phyloP scores from a whole-genome alignment of 2,888 invertebrate species.

The Lasioglossum marginatum region DNA sequence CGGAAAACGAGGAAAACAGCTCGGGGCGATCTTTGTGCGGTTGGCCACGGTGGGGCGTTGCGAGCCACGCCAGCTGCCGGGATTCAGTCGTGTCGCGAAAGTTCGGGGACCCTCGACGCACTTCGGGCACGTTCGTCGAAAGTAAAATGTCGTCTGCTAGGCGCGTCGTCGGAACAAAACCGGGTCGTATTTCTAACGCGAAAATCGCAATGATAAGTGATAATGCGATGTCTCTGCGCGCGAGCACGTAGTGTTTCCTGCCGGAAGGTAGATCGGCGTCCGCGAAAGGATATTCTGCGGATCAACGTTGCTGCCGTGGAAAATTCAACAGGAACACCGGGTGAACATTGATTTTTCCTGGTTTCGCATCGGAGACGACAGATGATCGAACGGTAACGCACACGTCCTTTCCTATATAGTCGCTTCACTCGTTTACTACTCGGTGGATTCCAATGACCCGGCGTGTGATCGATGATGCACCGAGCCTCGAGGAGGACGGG shows the following conservation, averaged over 20 bases:
- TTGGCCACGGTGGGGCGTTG: conserved; percentile 12
- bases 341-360: conserved; percentile 81
- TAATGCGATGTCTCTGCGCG: conserved; percentile 62
- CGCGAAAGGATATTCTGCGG: conserved; percentile 29
- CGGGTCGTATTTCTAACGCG: conserved; percentile 79
- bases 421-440: background rate
- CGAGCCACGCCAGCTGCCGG: conserved; percentile 19
- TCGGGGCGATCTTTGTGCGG: background rate
- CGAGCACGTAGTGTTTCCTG: conserved; percentile 46
- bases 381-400: conserved; percentile 73
- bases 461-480: background rate
- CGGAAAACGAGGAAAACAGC: background rate
- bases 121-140: conserved; percentile 68
- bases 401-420: conserved; percentile 66
- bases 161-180: conserved; percentile 80
- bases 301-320: conserved; percentile 35
- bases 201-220: conserved; percentile 76
- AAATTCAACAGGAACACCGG: conserved; percentile 43
- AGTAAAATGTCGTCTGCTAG: conserved; percentile 83
- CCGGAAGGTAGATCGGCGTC: conserved; percentile 32
- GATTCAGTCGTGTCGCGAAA: conserved; percentile 12
- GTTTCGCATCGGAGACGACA: conserved; percentile 66
- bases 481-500: background rate
- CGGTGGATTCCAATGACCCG: background rate
- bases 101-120: conserved; percentile 55